Evolutionary conservation across 2,888 invertebrate genomes (phyloP), one percentile per base, ranked within the genome.

Genomic region (Hydraecia micacea): DNA sequence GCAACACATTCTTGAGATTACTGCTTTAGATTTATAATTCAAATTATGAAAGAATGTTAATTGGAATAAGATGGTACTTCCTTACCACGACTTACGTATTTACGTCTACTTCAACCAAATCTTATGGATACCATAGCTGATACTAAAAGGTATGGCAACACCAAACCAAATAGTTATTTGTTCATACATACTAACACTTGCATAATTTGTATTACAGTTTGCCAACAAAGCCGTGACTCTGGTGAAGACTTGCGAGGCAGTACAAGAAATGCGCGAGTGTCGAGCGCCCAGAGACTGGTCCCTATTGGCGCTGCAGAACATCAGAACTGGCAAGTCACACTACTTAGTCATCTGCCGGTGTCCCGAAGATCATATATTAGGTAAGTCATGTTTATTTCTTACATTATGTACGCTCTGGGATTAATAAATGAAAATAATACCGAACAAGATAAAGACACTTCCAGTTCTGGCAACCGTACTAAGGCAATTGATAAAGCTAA

Each of bases 191-290:
- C 49, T 72, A 69, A 77, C 21, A 21, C 28, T 46, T 32, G 28
- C 67, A 79, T 77, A 80, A 84, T 80, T 84, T 83, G 62, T 70
- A 25, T 83, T 97, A 75, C 95, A 97, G 97, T 96, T 97, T 80
- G 97, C 97, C 13, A 95, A 93, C 87, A 97, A 97, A 96, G 98
- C 99, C 28, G 97, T 99, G 88, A 99, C 99, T 2, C 95, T 99
- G 91, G 99, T 99, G 89, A 99, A 99, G 96, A 99, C 99, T 11
- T 99, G 99, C 94, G 99, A 99, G 95, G 98, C 98, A 0, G 98
- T 98, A n/a, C 97, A 98, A 6, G 99, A 99, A 94, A 98, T 99
- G 98, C 97, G 99, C 77, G 98, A 98, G 90, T 99, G 99, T 93
- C 97, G 98, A 91, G 97, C 98, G 46, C 99, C 99, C 0, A 97